Evolutionary conservation across 2,888 invertebrate genomes (phyloP).

Genomic region (Drosophila kambysellisi): DNA sequence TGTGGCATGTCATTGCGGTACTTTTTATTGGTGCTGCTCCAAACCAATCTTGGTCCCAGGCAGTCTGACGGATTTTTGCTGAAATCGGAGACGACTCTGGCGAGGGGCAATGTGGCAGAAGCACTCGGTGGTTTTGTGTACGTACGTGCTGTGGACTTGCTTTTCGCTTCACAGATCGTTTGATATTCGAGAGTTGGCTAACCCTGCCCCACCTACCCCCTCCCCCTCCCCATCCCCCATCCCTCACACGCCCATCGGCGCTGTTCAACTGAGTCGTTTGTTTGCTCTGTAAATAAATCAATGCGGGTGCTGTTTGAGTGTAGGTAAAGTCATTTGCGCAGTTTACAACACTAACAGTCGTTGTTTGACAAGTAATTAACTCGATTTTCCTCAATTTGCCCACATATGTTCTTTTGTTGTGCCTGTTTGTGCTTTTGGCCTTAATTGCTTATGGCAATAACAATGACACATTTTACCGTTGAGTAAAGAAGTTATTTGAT

Average conservation of each 20-base stretch:
- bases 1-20: slow-evolving; percentile 50
- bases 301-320: slow-evolving; percentile 34
- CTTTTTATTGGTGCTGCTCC: slow-evolving; percentile 60
- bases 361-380: slow-evolving; percentile 79
- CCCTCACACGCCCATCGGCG: neutral
- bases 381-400: slow-evolving; percentile 39
- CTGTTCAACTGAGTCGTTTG: slow-evolving; percentile 39
- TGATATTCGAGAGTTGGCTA: slow-evolving; percentile 57
- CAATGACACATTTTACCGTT: neutral
- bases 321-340: slow-evolving; percentile 63
- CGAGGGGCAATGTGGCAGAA: neutral
- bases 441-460: slow-evolving; percentile 1
- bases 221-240: neutral
- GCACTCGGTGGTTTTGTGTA: slow-evolving; percentile 32
- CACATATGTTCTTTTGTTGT: neutral
- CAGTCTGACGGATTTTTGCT: slow-evolving; percentile 27
- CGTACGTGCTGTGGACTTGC: slow-evolving; percentile 67
- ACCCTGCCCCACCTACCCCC: neutral
- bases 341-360: slow-evolving; percentile 73
- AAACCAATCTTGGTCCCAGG: slow-evolving; percentile 35
- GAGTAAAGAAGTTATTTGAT: neutral
- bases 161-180: slow-evolving; percentile 75
- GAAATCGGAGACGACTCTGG: slow-evolving; percentile 48
- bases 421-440: neutral
- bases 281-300: slow-evolving; percentile 78